Evolutionary conservation across 2,888 invertebrate genomes (phyloP).

Genomic region (Smittia aterrima): DNA sequence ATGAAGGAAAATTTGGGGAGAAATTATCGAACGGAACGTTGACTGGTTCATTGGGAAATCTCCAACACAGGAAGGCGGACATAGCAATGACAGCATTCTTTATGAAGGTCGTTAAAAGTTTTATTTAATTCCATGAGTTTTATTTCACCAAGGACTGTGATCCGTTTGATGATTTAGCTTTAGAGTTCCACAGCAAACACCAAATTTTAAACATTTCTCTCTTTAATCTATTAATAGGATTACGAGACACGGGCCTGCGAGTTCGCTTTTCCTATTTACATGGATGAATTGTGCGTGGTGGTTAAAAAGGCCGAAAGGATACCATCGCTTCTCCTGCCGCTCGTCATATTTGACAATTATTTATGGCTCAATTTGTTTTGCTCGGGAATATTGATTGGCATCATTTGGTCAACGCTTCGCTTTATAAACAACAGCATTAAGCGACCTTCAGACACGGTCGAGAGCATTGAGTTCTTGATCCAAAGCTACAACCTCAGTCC

Average conservation of each 20-base stretch:
- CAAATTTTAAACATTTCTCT: too few relatives aligned
- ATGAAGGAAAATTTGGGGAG: slow-evolving; percentile 46
- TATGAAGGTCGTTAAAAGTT: slow-evolving; percentile 45
- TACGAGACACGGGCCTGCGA: slow-evolving; percentile 51
- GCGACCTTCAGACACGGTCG: too few relatives aligned
- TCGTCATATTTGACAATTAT: slow-evolving; percentile 49
- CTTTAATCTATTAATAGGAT: slow-evolving; percentile 46
- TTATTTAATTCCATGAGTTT: too few relatives aligned
- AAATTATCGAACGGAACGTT: slow-evolving; percentile 50
- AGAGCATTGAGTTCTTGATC: too few relatives aligned
- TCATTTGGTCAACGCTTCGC: slow-evolving; percentile 17
- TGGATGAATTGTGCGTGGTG: slow-evolving; percentile 52
- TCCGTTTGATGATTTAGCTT: too few relatives aligned
- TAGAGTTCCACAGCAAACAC: too few relatives aligned
- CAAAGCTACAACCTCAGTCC: background rate
- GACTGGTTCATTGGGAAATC: slow-evolving; percentile 51
- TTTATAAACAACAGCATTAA: slow-evolving; percentile 1
- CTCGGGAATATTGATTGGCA: too few relatives aligned
- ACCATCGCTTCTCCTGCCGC: slow-evolving; percentile 52
- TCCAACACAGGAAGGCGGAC: slow-evolving; percentile 50
- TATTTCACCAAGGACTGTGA: too few relatives aligned
- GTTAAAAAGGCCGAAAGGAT: slow-evolving; percentile 52
- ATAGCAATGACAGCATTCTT: slow-evolving; percentile 52
- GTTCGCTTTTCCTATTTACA: slow-evolving; percentile 51
- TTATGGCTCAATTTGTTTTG: slow-evolving; percentile 48